Evolutionary conservation across 1,140 invertebrate species (phyloP), one percentile per base, ranked within the genome.

Genomic region (Hesperophylax magnus): DNA sequence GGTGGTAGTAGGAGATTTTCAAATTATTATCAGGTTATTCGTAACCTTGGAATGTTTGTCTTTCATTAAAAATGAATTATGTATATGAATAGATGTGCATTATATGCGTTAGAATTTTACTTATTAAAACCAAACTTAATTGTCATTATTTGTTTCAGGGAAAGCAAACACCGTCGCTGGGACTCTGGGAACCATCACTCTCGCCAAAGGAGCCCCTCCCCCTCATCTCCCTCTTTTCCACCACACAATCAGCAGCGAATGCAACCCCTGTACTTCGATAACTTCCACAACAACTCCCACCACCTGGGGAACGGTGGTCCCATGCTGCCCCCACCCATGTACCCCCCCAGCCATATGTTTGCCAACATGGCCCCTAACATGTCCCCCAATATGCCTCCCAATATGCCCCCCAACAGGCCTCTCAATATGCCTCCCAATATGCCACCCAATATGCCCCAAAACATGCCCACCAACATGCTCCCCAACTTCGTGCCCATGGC

Each of bases 151-250:
- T 20, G 3, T 80, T 84, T 65, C 75, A 84, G 83, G 79, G 80
- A 84, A 53, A 60, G 53, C 31, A 69, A 52, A 71, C 31, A 60
- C 20, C 77, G 76, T n/a, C 54, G 76, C 15, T 84, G 83, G 83
- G 80, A 84, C n/a, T 80, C 77, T 14, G 63, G 74, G 8, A n/a
- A 53, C 2, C 39, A 47, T 47, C 53, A 65, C 54, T 78, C 78
- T 14, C 47, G 72, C 15, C 71, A 56, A n/a, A 72, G 78, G 3
- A 79, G 75, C 31, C 63, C 74, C 54, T 82, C 83, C 18, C 75
- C 83, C 2, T 84, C 79, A 76, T 78, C 78, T 34, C 80, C 83
- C 9, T 74, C 39, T 2, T 8, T 47, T 11, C 39, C 9, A 14
- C 39, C 11, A 6, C 39, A 47, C 39, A 47, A 47, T 8, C 39